A percentile compares a stretch with the other conserved stretches of the same genome.
Evolutionary conservation across 1,140 invertebrate species (phyloP).

Genomic region (Drosophila kepulauana): DNA sequence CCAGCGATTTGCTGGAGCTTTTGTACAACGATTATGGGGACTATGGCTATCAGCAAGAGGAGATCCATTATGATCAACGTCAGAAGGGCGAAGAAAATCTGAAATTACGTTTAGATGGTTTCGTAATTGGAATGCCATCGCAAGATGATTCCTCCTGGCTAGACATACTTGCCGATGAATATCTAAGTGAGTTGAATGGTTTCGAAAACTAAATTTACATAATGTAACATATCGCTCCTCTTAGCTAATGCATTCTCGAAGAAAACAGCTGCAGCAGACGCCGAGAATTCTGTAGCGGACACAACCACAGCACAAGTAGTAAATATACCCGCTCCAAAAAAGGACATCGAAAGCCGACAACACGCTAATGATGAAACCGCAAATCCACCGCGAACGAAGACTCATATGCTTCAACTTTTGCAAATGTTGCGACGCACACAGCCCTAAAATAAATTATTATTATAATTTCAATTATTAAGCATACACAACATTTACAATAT

Average conservation of each 20-base stretch:
- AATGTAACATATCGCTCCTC: not conserved
- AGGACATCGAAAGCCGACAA: constrained; percentile 65
- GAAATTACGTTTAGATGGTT: constrained; percentile 70
- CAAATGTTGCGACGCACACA: constrained; percentile 60
- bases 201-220: not conserved
- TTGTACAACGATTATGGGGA: constrained; percentile 69
- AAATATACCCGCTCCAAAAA: constrained; percentile 47
- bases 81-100: constrained; percentile 78
- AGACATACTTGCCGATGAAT: constrained; percentile 50
- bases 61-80: constrained; percentile 75
- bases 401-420: constrained; percentile 61
- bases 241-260: constrained; percentile 33
- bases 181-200: constrained; percentile 41
- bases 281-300: constrained; percentile 20
- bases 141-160: constrained; percentile 49
- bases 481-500: not conserved
- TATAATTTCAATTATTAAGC: not conserved
- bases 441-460: constrained; percentile 14
- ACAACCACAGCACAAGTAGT: constrained; percentile 8
- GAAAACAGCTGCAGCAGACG: constrained; percentile 29
- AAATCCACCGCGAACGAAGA: constrained; percentile 48
- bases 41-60: constrained; percentile 64
- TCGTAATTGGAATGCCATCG: constrained; percentile 64
- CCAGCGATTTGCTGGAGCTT: constrained; percentile 61
- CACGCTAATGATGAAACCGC: constrained; percentile 26